Evolutionary conservation across 2,113 vertebrate genomes (phyloP), one percentile per base, ranked within the genome.

Genomic region (Aythya baeri): DNA sequence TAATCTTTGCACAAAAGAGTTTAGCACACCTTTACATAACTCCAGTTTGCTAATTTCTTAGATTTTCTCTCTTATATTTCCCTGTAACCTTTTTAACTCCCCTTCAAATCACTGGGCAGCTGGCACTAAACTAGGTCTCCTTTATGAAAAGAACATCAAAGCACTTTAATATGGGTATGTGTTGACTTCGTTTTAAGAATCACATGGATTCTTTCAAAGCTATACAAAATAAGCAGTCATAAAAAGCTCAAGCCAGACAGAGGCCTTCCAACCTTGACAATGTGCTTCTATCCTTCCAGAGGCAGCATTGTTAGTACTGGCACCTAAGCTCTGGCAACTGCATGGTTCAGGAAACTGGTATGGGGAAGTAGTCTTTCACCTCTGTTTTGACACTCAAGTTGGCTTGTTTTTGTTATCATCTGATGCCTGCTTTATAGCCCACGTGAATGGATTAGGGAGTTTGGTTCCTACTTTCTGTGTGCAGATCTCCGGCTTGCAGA

Each of bases 31-130:
- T 82, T 92, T 94, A 81, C 25, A 8, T 90, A 88, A 82, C 74
- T 59, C 62, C 34, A 46, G 34, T 91, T 92, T 89, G 75, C 83
- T 93, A 21, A 91, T 95, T 92, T 89, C 70, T 92, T 91, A 76
- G 73, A 87, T 71, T 80, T 89, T 78, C 50, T 75, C 61, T 91
- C 87, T 86, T 80, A 27, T 89, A 80, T 89, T 85, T 97, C 86
- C 57, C 58, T 92, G 86, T 86, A 93, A 83, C 31, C 63, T 95
- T 93, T 83, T 41, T 78, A 91, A 94, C 83, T 75, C 20, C 84
- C 36, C 54, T 85, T 20, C 5, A 21, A 73, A 71, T 73, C 72
- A 18, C 58, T 52, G 36, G 83, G 66, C 74, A 95, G 76, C 90
- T 96, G 87, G 77, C 82, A 92, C 21, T 71, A 18, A 75, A 70